Conservation (phyloP, 1,140 invertebrate species). For the Lucilia sericata region DNA sequence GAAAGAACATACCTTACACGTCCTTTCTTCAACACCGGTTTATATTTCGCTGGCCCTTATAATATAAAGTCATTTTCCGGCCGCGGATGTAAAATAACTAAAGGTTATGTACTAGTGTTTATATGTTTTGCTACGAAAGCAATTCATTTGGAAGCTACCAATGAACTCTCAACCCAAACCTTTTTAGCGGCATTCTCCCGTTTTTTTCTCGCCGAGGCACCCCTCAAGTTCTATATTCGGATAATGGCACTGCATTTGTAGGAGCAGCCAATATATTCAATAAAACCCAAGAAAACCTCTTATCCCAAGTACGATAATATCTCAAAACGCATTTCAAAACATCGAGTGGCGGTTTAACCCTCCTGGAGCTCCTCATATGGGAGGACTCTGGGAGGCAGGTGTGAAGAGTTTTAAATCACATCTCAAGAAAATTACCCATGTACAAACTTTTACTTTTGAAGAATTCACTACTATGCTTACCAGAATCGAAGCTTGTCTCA, state of each 20-base stretch:
- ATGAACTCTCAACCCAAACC: neutral
- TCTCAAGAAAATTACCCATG: neutral
- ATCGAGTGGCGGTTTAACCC: conserved; percentile 13
- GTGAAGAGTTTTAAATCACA: conserved; percentile 5
- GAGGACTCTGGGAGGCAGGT: conserved; percentile 30
- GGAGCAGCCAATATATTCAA: too few species aligned
- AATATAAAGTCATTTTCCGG: too few species aligned
- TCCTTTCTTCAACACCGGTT: neutral
- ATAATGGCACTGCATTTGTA: neutral
- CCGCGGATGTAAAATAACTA: too few species aligned
- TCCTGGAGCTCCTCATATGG: neutral
- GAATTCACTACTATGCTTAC: conserved; percentile 2
- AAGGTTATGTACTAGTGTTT: too few species aligned
- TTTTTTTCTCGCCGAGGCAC: neutral
- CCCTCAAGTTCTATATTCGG: neutral
- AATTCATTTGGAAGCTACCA: conserved; percentile 6
- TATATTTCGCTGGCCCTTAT: neutral
- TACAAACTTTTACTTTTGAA: neutral
- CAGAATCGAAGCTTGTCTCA: conserved; percentile 54
- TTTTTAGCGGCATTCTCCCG: neutral
- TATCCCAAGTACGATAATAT: neutral
- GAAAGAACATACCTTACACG: neutral
- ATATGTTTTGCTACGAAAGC: neutral
- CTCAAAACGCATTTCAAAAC: neutral
- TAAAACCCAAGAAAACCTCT: too few species aligned